These are phyloP conservation scores for Scaptomyza reducta DNA, from an alignment of 2,888 invertebrate species.

Conservation along the genomic window DNA sequence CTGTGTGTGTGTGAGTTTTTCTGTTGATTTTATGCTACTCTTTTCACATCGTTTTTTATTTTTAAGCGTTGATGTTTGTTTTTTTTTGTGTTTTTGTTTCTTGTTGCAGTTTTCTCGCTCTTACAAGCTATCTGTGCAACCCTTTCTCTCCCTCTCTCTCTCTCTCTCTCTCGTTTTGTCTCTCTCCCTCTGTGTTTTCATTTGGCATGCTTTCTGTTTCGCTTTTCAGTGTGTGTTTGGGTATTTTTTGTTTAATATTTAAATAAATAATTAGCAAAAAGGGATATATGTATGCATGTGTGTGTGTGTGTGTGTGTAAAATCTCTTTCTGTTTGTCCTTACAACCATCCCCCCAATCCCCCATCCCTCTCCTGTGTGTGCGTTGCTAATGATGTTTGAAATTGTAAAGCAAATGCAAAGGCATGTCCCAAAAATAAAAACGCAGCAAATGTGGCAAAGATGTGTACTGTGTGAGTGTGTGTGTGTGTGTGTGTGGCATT, in stretches of 20 bases:
- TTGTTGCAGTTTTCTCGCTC: constrained; percentile 61
- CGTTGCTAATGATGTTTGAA: constrained; percentile 82
- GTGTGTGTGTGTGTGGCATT: constrained; percentile 1
- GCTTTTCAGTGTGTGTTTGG: constrained; percentile 47
- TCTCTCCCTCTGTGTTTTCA: background rate
- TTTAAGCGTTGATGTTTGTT: constrained; percentile 16
- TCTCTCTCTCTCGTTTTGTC: background rate
- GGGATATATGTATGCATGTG: constrained; percentile 66
- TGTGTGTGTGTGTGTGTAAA: constrained; percentile 51
- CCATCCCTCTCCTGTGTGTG: constrained; percentile 28
- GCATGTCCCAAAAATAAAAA: constrained; percentile 65
- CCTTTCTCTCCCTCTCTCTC: background rate
- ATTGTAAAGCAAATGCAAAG: constrained; percentile 79
- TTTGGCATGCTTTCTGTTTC: constrained; percentile 15
- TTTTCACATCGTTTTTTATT: constrained; percentile 47
- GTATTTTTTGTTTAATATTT: constrained; percentile 83
- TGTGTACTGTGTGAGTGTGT: background rate
- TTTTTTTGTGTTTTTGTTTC: constrained; percentile 50
- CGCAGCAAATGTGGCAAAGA: constrained; percentile 31
- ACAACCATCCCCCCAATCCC: background rate
- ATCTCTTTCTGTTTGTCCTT: constrained; percentile 43
- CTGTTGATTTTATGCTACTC: constrained; percentile 58
- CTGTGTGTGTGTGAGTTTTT: constrained; percentile 25
- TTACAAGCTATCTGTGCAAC: background rate
- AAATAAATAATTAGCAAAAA: constrained; percentile 84